A percentile compares a stretch with the other conserved stretches of the same genome.
These are phyloP conservation scores for Pyrrhia umbra DNA, from an alignment of 2,888 invertebrate genomes.

Conservation along the genomic window DNA sequence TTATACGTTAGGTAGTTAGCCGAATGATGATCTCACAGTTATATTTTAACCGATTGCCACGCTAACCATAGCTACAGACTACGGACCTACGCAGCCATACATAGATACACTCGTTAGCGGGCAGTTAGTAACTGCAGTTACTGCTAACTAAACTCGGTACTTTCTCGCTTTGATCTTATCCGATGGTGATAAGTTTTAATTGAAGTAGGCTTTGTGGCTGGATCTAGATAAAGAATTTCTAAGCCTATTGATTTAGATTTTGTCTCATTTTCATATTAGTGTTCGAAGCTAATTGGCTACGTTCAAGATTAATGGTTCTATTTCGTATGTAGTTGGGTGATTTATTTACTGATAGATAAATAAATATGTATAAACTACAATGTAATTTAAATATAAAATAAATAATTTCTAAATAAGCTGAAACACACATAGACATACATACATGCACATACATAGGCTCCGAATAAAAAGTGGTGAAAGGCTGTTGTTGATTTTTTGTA, in stretches of 20 bases:
- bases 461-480: too few species aligned
- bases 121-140: slow-evolving; percentile 17
- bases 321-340: background rate
- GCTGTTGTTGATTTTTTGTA: too few species aligned
- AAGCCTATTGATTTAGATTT: slow-evolving; percentile 9
- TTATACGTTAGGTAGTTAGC: slow-evolving; percentile 13
- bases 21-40: slow-evolving; percentile 51
- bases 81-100: slow-evolving; percentile 17
- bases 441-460: too few species aligned
- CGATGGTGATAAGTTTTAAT: slow-evolving; percentile 11
- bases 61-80: slow-evolving; percentile 18
- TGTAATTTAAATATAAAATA: too few species aligned
- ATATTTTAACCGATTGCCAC: slow-evolving; percentile 32
- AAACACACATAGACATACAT: too few species aligned
- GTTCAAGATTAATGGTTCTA: background rate
- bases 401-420: too few species aligned
- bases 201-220: slow-evolving; percentile 1
- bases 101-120: background rate
- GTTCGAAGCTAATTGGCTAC: background rate
- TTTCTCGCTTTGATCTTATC: slow-evolving; percentile 32
- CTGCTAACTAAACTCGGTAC: slow-evolving; percentile 21
- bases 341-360: too few species aligned
- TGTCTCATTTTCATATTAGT: background rate
- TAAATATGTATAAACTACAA: too few species aligned
- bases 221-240: slow-evolving; percentile 5